Evolutionary conservation across 1,140 invertebrate genomes (phyloP).

Genomic region (Archivesica marissinica): DNA sequence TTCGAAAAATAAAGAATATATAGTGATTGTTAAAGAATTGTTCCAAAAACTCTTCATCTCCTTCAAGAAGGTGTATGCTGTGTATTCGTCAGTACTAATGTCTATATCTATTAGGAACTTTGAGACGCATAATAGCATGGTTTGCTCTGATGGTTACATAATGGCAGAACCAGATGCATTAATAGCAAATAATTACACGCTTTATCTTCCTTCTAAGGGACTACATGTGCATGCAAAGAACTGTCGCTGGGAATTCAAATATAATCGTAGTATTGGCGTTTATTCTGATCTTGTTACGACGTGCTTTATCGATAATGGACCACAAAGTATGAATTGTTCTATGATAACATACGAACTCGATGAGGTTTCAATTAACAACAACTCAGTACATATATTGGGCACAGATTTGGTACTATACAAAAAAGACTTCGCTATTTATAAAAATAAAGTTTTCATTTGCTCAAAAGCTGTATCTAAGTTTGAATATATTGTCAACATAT

Average conservation of each 20-base stretch:
- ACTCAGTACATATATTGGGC: neutral
- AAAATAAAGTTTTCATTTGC: constrained; percentile 26
- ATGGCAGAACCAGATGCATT: neutral
- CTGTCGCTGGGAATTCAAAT: neutral
- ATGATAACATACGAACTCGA: neutral
- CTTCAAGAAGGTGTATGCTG: neutral
- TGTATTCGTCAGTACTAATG: neutral
- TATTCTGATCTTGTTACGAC: neutral
- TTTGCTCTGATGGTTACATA: neutral
- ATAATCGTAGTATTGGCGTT: neutral
- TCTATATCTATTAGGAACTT: neutral
- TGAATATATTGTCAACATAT: constrained; percentile 3
- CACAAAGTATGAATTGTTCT: neutral
- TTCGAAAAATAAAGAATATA: neutral
- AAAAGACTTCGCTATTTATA: neutral
- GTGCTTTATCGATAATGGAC: neutral
- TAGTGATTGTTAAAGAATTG: neutral
- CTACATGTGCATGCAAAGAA: neutral
- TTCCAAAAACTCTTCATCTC: neutral
- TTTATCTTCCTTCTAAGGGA: neutral
- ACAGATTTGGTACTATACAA: neutral
- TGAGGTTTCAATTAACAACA: neutral
- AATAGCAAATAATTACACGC: no score
- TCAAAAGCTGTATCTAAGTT: neutral
- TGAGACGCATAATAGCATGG: neutral